phyloP scores from a whole-genome alignment of 2,797 vertebrate species.

The Calcarius lapponicus region DNA sequence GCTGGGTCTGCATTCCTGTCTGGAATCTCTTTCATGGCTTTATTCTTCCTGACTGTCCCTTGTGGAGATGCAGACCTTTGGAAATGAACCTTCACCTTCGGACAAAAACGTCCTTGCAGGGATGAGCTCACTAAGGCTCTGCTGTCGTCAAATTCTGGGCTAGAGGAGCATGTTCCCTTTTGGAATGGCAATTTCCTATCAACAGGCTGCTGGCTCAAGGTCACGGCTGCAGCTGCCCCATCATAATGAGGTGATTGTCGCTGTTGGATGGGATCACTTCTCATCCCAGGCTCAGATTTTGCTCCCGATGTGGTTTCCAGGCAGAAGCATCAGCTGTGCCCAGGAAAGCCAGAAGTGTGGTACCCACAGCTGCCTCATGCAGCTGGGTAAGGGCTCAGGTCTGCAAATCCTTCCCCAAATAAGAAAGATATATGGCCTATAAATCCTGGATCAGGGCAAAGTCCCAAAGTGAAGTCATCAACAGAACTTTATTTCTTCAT shows the following conservation, averaged over 20 bases:
- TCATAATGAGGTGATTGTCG: fast-evolving
- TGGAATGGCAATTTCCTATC: background rate
- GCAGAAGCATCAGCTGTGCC: background rate
- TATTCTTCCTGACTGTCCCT: background rate
- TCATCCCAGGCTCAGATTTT: background rate
- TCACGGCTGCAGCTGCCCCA: background rate
- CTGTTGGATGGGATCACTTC: fast-evolving
- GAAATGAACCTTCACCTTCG: background rate
- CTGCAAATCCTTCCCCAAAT: background rate
- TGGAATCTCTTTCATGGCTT: background rate
- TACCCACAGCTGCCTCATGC: background rate
- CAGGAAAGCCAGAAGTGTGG: background rate
- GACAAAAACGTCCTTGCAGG: background rate
- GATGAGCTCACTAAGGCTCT: background rate
- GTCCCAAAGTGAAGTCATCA: background rate
- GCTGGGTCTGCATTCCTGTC: background rate
- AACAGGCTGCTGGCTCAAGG: background rate
- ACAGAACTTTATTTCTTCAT: background rate
- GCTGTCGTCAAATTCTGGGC: background rate
- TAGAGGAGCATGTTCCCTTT: background rate
- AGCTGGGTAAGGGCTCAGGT: background rate
- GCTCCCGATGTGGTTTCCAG: background rate
- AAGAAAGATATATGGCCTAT: background rate
- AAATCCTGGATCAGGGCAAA: background rate
- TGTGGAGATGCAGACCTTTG: background rate